Evolutionary conservation across 2,113 vertebrate species (phyloP).

Genomic region (Prietella phreatophila): DNA sequence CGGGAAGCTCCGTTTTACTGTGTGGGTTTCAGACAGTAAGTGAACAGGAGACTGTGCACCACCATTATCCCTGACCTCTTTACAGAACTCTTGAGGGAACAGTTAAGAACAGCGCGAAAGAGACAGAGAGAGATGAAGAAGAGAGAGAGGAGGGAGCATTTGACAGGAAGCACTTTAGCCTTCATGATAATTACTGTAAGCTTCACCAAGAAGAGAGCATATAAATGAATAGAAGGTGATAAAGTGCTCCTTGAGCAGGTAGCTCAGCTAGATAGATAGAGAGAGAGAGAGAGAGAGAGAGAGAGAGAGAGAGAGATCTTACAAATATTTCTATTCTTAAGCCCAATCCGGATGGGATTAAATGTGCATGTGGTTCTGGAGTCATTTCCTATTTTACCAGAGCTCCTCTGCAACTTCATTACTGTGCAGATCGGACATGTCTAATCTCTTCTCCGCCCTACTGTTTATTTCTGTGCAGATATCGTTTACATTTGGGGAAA

Average conservation of each 20-base stretch:
- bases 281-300: conserved; percentile 5
- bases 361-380: background rate
- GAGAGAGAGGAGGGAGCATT: conserved; percentile 2
- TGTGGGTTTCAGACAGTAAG: conserved; percentile 9
- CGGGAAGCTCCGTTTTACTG: background rate
- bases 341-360: background rate
- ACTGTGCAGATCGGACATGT: background rate
- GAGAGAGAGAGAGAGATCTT: conserved; percentile 6
- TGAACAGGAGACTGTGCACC: background rate
- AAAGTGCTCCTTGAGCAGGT: conserved; percentile 26
- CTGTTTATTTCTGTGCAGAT: too few relatives aligned
- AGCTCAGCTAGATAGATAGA: background rate
- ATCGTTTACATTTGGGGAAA: too few relatives aligned
- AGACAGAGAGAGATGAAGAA: conserved; percentile 36
- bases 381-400: background rate
- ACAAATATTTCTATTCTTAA: background rate
- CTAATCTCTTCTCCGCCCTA: too few relatives aligned
- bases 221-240: conserved; percentile 18
- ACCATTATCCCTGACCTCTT: conserved; percentile 16
- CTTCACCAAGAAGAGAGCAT: conserved; percentile 22
- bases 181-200: conserved; percentile 34
- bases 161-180: conserved; percentile 37
- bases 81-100: conserved; percentile 1
- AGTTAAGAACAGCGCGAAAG: conserved; percentile 1
- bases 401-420: background rate